These are phyloP conservation scores for Lasiommata megera DNA, from an alignment of 2,888 invertebrate genomes.

Conservation along the genomic window DNA sequence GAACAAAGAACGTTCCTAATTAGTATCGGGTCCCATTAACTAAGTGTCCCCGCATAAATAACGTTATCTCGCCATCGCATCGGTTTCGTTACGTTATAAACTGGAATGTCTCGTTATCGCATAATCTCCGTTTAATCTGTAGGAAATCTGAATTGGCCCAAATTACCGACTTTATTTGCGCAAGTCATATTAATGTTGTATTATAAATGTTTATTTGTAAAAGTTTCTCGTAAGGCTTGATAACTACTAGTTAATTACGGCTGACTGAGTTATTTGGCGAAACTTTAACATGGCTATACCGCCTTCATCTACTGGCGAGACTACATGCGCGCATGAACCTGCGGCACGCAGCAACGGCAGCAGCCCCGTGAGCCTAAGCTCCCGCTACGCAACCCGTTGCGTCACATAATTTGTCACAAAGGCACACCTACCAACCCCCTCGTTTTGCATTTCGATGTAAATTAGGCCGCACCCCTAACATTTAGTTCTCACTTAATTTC, in stretches of 20 bases:
- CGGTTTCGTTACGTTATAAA: constrained; percentile 36
- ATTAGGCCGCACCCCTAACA: constrained; percentile 20
- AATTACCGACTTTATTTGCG: constrained; percentile 21
- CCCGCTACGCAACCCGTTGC: not conserved
- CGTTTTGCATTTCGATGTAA: constrained; percentile 24
- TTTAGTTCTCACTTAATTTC: constrained; percentile 18
- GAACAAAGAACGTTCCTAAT: constrained; percentile 44
- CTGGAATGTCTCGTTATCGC: constrained; percentile 33
- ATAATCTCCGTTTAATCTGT: constrained; percentile 21
- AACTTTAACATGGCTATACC: too few relatives aligned
- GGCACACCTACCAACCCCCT: constrained; percentile 13
- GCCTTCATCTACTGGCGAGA: too few relatives aligned
- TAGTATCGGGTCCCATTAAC: constrained; percentile 42
- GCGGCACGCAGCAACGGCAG: not conserved
- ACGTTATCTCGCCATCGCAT: constrained; percentile 36
- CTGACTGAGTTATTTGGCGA: not conserved
- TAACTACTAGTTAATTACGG: not conserved
- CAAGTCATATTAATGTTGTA: constrained; percentile 14
- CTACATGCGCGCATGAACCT: not conserved
- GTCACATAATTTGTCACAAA: constrained; percentile 16
- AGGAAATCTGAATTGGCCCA: constrained; percentile 25
- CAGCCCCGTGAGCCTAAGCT: not conserved
- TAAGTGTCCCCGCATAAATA: constrained; percentile 43
- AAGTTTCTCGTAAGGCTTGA: not conserved
- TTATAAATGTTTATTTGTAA: constrained; percentile 16